Evolutionary conservation across 2,797 vertebrate genomes (phyloP), one percentile per base, ranked within the genome.

Genomic region (Lepilemur ruficaudatus): DNA sequence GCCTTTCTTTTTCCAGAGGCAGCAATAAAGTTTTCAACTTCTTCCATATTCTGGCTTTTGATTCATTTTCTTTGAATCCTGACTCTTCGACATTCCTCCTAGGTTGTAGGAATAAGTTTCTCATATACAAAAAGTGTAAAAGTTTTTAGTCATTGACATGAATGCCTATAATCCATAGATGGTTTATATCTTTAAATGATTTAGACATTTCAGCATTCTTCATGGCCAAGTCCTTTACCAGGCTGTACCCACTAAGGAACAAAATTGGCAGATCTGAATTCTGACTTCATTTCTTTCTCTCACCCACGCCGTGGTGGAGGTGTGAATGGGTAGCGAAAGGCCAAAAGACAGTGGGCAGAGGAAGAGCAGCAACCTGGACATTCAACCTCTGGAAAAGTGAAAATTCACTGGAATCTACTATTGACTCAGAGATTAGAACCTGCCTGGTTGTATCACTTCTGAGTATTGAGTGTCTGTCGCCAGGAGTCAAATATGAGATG

Each of bases 41-140:
- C 81, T 76, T 97, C 61, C 63, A 80, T 57, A 35, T 93, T 96
- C 80, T 95, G 50, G 23, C 89, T 87, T 88, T 73, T 59, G 83
- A 75, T 84, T 97, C 57, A 69, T 96, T 98, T 96, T 85, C 87
- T 96, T 95, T 96, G 97, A 67, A 91, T 89, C 30, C 52, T 20
- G 12, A 91, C 52, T 87, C 70, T 78, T 91, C 88, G 91, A 94
- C 61, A 81, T 95, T 96, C 78, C 50, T 96, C 69, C 72, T 89
- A 73, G n/a, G 63, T 88, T 72, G 95, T 70, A 83, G 75, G 59
- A 95, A 73, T n/a, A 93, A 94, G 57, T 48, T 57, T 4, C 88
- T 83, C 43, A 92, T 96, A 96, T 96, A 73, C 23, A 59, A 82
- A 88, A 96, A 70, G 59, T 80, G 6, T 78, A 85, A 90, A 89